Conservation (phyloP, 2,113 vertebrate genomes). For the Chionomys nivalis region DNA sequence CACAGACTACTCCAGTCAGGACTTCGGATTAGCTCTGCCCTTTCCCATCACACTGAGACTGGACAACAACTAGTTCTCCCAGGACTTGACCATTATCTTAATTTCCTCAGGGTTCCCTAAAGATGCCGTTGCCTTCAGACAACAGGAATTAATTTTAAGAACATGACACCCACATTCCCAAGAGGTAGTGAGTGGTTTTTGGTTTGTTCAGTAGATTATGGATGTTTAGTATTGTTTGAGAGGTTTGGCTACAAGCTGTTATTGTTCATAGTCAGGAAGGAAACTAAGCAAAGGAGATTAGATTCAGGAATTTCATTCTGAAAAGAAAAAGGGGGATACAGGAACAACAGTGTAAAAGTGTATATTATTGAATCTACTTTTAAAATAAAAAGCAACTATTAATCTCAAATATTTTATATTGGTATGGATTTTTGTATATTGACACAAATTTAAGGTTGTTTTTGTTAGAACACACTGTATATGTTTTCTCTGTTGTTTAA, state of each 20-base stretch:
- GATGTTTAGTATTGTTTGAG: neutral
- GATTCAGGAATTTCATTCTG: neutral
- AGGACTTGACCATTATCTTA: neutral
- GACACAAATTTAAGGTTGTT: neutral
- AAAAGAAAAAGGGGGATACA: neutral
- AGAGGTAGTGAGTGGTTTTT: neutral
- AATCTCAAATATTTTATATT: neutral
- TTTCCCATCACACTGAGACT: neutral
- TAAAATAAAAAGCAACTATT: neutral
- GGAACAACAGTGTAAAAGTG: neutral
- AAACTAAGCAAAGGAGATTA: neutral
- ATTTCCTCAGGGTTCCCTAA: neutral
- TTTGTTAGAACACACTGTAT: neutral
- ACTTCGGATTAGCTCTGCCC: neutral
- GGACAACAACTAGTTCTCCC: neutral
- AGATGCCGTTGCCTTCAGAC: neutral
- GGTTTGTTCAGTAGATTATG: neutral
- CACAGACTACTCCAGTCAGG: neutral
- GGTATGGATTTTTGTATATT: neutral
- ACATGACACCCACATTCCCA: neutral
- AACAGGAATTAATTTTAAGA: neutral
- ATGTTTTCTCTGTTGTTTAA: neutral
- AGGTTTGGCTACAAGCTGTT: neutral
- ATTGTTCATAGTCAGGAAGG: neutral
- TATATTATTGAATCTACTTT: neutral